phyloP scores from a whole-genome alignment of 1,140 invertebrate genomes.

The Lepidurus couesii region DNA sequence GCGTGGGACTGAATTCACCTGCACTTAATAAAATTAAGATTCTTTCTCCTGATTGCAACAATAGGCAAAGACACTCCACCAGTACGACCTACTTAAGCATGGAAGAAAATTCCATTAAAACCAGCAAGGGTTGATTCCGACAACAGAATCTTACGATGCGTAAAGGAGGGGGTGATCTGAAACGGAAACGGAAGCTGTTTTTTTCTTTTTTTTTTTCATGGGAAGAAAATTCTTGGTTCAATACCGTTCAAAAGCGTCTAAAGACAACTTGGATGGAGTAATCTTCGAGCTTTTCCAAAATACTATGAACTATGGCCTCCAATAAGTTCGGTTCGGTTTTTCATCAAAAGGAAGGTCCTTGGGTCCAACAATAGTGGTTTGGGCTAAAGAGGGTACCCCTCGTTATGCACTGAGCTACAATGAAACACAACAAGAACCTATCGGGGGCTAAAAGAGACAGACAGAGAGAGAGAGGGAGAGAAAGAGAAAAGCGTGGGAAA shows the following conservation, averaged over 20 bases:
- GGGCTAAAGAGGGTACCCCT: not conserved
- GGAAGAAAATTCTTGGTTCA: too few relatives aligned
- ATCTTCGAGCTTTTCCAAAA: not conserved
- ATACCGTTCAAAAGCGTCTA: too few relatives aligned
- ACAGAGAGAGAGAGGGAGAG: not conserved
- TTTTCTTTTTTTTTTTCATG: not conserved
- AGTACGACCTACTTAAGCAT: not conserved
- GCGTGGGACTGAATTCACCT: slow-evolving; percentile 11
- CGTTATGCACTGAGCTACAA: not conserved
- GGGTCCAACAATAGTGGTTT: not conserved
- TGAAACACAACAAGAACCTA: not conserved
- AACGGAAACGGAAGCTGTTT: slow-evolving; percentile 7
- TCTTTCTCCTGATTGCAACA: not conserved
- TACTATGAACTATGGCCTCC: not conserved
- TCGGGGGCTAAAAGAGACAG: not conserved
- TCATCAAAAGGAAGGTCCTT: not conserved
- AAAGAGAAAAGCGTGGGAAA: slow-evolving; percentile 10
- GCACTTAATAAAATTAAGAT: slow-evolving; percentile 8
- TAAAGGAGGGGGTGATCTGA: not conserved
- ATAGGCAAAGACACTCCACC: not conserved
- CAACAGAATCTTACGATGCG: not conserved
- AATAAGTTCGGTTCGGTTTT: not conserved
- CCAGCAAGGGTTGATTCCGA: not conserved
- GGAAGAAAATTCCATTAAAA: not conserved
- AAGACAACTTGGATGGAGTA: too few relatives aligned